A percentile compares a stretch with the other conserved stretches of the same genome.
phyloP scores from a whole-genome alignment of 2,113 vertebrate genomes.

The Nothocercus nigrocapillus region DNA sequence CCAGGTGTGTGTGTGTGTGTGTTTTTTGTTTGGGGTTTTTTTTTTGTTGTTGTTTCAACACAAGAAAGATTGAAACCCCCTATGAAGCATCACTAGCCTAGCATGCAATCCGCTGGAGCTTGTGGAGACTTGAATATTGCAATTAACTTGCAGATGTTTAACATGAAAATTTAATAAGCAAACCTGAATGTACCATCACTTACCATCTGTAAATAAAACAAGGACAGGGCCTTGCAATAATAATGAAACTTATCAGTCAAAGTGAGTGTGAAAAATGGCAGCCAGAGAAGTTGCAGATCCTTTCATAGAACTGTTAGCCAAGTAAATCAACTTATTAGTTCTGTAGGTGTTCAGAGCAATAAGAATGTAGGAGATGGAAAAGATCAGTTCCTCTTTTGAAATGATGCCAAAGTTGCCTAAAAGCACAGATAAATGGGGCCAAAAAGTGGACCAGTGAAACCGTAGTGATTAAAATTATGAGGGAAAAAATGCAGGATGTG shows the following conservation, averaged over 20 bases:
- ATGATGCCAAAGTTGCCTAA: background rate
- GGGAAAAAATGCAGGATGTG: background rate
- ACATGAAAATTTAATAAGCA: conserved; percentile 13
- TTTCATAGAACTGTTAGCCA: background rate
- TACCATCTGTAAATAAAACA: conserved; percentile 18
- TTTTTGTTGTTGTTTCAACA: background rate
- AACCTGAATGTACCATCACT: background rate
- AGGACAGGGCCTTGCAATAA: background rate
- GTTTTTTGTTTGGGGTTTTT: too few relatives aligned
- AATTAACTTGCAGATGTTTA: conserved; percentile 25
- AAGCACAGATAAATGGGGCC: background rate
- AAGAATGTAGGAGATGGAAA: background rate
- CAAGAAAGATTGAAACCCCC: background rate
- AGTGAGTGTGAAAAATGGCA: background rate
- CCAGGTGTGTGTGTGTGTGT: background rate
- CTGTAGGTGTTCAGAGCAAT: background rate
- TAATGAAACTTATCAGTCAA: background rate
- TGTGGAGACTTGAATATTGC: background rate
- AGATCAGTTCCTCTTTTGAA: background rate
- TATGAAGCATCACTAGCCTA: background rate
- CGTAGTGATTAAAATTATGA: background rate
- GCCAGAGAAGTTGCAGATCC: background rate
- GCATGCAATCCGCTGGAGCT: background rate
- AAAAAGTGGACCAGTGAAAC: background rate
- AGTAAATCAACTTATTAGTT: background rate